These are phyloP conservation scores for Corythucha ciliata DNA, from an alignment of 2,888 invertebrate species.

Conservation along the genomic window DNA sequence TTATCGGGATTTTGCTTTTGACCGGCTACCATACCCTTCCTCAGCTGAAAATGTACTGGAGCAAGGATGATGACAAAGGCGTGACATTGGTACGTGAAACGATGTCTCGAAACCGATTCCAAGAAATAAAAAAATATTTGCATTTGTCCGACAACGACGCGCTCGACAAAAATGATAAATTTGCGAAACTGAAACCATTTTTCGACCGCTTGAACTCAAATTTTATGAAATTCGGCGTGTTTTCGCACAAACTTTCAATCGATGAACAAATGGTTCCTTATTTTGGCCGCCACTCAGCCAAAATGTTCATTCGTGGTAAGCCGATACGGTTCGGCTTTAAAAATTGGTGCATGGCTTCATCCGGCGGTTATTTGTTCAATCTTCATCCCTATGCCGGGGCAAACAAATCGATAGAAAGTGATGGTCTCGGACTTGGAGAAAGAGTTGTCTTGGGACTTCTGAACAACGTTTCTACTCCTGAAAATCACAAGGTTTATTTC, in stretches of 20 bases:
- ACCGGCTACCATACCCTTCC: slow-evolving; percentile 14
- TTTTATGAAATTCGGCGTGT: slow-evolving; percentile 9
- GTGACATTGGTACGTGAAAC: slow-evolving; percentile 11
- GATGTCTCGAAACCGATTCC: slow-evolving; percentile 1
- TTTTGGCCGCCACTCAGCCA: slow-evolving; percentile 12
- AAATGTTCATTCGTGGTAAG: background rate
- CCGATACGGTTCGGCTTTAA: slow-evolving; percentile 5
- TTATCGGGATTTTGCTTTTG: slow-evolving; percentile 7
- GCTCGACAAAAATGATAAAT: slow-evolving; percentile 7
- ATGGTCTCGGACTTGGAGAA: no score
- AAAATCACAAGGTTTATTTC: no score
- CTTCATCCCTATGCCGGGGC: no score
- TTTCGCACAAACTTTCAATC: slow-evolving; percentile 1
- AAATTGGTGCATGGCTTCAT: background rate
- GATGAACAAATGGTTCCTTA: slow-evolving; percentile 9
- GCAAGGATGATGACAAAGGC: slow-evolving; percentile 19
- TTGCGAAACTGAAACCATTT: slow-evolving; percentile 13
- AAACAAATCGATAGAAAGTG: no score
- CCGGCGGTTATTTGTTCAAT: no score
- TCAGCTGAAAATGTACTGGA: slow-evolving; percentile 17
- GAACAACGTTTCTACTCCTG: no score
- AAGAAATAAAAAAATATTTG: slow-evolving; percentile 5
- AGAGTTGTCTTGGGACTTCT: no score
- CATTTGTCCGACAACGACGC: slow-evolving; percentile 9
- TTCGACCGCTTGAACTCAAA: slow-evolving; percentile 1